Base-by-base conservation (phyloP, 2,113 vertebrate species). In the Megaceryle torquata region DNA sequence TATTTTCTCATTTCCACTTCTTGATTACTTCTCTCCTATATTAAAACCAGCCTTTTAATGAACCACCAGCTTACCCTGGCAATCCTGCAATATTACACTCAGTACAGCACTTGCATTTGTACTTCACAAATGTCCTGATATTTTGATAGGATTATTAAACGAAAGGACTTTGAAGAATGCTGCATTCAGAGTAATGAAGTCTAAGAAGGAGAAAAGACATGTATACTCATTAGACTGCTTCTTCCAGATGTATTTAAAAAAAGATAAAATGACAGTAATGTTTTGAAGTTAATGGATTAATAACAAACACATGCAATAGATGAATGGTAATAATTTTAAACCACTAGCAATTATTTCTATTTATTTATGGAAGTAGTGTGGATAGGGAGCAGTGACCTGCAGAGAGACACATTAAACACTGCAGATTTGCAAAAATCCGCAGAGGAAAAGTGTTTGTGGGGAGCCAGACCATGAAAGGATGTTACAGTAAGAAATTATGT, bases 341-440 rank as follows among this genome's bases (percentile, higher is more conserved):
- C 6, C 31, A 56, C 41, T 46, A 15, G 33, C 54, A 97, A 94
- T 80, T 65, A 93, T 92, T 95, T 79, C 46, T 91, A 31, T 93
- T 91, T 91, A 75, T 35, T 91, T 65, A 63, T 82, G 26, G 48
- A 89, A 88, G 44, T 35, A 92, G 37, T 33, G 19, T 75, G 65
- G 33, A 67, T 26, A 75, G 41, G 33, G 57, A 82, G 35, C 60
- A 88, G 39, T 74, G 89, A 90, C 86, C 88, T 14, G 14, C 15
- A 44, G 76, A 95, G n/a, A 91, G 33, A 68, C 13, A 79, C 19
- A 69, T 25, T 77, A 91, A 95, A 92, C 25, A 28, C 13, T 78
- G 64, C 9, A 93, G 43, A 96, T 69, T 24, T 50, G 33, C 20
- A 87, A 88, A 95, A 92, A 33, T 21, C 16, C 10, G 4, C 51